phyloP scores from a whole-genome alignment of 1,140 invertebrate species.

The Drosophila lini region DNA sequence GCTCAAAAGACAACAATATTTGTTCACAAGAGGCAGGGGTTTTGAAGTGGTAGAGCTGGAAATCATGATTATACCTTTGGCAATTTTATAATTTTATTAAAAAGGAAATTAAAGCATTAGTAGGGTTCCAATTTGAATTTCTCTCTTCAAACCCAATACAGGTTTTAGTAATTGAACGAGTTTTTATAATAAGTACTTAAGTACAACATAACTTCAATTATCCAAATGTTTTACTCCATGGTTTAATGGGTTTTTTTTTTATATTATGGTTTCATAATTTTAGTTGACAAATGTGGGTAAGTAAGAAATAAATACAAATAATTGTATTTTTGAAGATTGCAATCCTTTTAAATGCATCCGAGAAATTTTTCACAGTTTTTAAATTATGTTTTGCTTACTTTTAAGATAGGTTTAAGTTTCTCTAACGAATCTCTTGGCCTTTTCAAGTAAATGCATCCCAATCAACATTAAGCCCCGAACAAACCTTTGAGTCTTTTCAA shows the following conservation, averaged over 20 bases:
- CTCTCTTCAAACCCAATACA: not conserved
- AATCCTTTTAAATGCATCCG: not conserved
- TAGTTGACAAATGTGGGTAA: not conserved
- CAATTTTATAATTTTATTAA: constrained; percentile 9
- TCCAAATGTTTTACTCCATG: not conserved
- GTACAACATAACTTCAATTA: not conserved
- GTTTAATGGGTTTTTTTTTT: not conserved
- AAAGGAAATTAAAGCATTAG: not conserved
- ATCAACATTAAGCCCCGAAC: constrained; percentile 2
- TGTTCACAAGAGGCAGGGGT: not conserved
- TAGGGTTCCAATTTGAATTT: not conserved
- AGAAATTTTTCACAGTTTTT: not conserved
- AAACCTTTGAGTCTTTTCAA: constrained; percentile 22
- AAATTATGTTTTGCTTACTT: not conserved
- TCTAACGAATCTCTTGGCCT: not conserved
- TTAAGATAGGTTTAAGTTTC: not conserved
- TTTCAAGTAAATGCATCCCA: not conserved
- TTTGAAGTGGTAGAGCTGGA: not conserved
- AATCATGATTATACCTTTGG: not conserved
- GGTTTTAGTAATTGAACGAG: not conserved
- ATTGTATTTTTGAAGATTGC: not conserved
- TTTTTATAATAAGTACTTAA: not conserved
- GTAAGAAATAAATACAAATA: not conserved
- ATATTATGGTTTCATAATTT: not conserved
- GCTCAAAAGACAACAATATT: constrained; percentile 23